These are phyloP conservation scores for Danio choprae DNA, from an alignment of 2,797 vertebrate genomes.

Conservation along the genomic window DNA sequence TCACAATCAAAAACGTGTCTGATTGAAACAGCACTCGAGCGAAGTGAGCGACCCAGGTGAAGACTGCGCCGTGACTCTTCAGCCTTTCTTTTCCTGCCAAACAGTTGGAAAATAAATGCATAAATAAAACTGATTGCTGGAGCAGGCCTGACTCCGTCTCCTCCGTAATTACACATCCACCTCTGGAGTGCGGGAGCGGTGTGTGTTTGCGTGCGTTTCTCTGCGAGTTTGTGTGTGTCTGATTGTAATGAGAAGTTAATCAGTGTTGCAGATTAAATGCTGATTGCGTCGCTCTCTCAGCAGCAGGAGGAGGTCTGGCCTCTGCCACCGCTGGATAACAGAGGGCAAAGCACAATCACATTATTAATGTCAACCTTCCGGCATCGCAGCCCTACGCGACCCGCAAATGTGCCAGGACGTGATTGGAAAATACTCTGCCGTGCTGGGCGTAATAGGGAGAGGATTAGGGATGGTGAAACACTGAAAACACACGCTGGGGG, in stretches of 20 bases:
- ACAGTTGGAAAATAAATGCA: conserved; percentile 24
- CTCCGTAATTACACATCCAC: conserved; percentile 38
- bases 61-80: background rate
- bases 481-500: conserved; percentile 30
- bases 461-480: conserved; percentile 19
- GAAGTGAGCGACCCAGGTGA: background rate
- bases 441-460: conserved; percentile 26
- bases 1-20: conserved; percentile 39
- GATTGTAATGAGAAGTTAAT: conserved; percentile 78
- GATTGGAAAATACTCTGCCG: conserved; percentile 29
- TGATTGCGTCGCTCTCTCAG: conserved; percentile 65
- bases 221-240: conserved; percentile 44
- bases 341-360: conserved; percentile 60
- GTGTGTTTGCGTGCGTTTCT: background rate
- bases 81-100: conserved; percentile 15
- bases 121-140: conserved; percentile 36
- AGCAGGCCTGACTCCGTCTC: conserved; percentile 22
- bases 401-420: conserved; percentile 39
- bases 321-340: conserved; percentile 57
- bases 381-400: conserved; percentile 23
- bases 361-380: conserved; percentile 67
- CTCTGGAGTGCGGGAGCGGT: conserved; percentile 25
- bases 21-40: background rate
- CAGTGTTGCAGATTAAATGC: conserved; percentile 77
- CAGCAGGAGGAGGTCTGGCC: conserved; percentile 46